Evolutionary conservation across 2,888 invertebrate genomes (phyloP).

Genomic region (Scaptomyza polygonia): DNA sequence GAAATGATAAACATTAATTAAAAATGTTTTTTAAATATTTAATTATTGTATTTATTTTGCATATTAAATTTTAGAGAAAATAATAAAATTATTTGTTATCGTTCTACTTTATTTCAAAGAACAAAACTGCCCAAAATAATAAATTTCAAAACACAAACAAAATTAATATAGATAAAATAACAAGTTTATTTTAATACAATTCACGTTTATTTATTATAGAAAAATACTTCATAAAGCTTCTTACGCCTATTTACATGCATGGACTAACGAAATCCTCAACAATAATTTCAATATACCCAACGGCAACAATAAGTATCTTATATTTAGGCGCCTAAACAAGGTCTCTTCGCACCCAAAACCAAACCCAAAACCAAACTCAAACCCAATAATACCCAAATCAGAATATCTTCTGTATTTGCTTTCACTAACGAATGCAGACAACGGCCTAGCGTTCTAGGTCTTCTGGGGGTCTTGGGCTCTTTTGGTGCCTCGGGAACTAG

Average conservation of each 20-base stretch:
- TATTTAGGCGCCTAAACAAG: constrained; percentile 46
- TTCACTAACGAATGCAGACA: constrained; percentile 78
- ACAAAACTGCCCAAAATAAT: not conserved
- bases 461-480: constrained; percentile 50
- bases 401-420: constrained; percentile 64
- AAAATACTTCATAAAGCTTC: not conserved
- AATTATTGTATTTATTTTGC: too few species aligned
- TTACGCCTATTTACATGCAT: not conserved
- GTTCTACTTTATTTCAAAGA: too few species aligned
- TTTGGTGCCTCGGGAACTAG: constrained; percentile 42
- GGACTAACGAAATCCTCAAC: not conserved
- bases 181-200: not conserved
- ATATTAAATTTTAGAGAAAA: too few species aligned
- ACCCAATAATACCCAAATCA: constrained; percentile 16
- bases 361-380: not conserved
- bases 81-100: too few species aligned
- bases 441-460: constrained; percentile 22
- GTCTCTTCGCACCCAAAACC: constrained; percentile 10
- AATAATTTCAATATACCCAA: constrained; percentile 24
- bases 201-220: not conserved
- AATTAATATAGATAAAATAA: not conserved
- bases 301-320: constrained; percentile 24
- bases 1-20: too few species aligned
- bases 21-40: too few species aligned
- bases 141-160: not conserved